Percentiles rank a stretch among this genome's conserved stretches.
Conservation (phyloP, 2,113 vertebrate genomes). For the Ellobius talpinus region DNA sequence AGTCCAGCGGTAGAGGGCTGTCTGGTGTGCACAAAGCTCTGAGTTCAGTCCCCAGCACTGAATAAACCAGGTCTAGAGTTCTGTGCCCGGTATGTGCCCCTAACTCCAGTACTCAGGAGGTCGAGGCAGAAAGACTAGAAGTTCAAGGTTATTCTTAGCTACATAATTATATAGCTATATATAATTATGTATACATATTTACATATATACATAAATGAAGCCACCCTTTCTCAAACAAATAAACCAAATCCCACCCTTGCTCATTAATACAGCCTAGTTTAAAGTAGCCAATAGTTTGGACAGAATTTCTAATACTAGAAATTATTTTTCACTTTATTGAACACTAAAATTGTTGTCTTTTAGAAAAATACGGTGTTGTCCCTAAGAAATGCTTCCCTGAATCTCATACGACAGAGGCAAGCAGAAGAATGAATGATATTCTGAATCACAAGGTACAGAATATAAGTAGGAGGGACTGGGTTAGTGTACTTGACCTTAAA, state of each 20-base stretch:
- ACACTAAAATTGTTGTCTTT: slow-evolving; percentile 59
- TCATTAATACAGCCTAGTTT: slow-evolving; percentile 31
- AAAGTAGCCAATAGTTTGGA: slow-evolving; percentile 35
- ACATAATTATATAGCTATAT: no score
- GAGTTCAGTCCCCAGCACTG: not conserved
- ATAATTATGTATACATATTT: no score
- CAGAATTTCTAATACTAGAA: not conserved
- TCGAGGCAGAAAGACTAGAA: not conserved
- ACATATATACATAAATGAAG: no score
- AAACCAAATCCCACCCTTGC: not conserved
- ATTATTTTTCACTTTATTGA: slow-evolving; percentile 29
- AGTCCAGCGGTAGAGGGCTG: not conserved
- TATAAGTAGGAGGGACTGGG: not conserved
- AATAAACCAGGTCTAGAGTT: not conserved
- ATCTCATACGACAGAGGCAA: slow-evolving; percentile 96
- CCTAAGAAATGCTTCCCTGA: slow-evolving; percentile 99
- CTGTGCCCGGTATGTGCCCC: not conserved
- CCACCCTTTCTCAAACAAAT: not conserved
- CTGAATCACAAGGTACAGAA: slow-evolving; percentile 95
- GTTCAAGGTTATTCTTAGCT: not conserved
- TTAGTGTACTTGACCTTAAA: not conserved
- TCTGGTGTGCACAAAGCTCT: not conserved
- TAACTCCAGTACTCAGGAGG: not conserved
- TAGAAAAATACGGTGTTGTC: slow-evolving; percentile 97
- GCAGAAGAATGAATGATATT: slow-evolving; percentile 98